Base-by-base conservation (phyloP, 2,113 vertebrate genomes). In the Ranitomeya variabilis region DNA sequence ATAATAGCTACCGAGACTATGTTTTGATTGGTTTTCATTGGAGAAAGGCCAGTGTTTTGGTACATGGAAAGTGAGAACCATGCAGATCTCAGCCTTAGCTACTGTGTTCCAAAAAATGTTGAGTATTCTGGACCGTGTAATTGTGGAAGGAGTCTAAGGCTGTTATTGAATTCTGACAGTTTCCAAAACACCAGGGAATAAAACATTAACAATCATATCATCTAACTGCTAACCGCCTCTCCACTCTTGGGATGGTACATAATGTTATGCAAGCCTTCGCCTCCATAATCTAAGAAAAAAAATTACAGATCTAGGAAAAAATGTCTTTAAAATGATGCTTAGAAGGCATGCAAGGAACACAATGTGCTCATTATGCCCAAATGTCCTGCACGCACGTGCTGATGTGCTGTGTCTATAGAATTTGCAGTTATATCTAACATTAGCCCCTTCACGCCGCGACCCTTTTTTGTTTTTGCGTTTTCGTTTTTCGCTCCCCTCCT, bases 11-110 rank as follows among this genome's bases (percentile, higher is more conserved):
- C 87, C 67, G 80, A 73, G 69, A 19, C 54, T 77, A n/a, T 76
- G 87, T 83, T 88, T 83, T 88, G 57, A 76, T 88, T 88, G 87
- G 87, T 88, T 88, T 83, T 88, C 26, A 64, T 74, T 88, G 87
- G 87, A 88, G 57, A 26, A 55, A 54, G 66, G 81, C 87, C 87
- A 88, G 87, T 88, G 57, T 88, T 88, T 88, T 88, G 71, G 87
- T 88, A 88, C 80, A 88, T 88, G 80, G 71, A 77, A 88, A 88
- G 80, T 76, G 80, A 83, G 71, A 26, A 76, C 59, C 45, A 62
- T 66, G 86, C 59, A 64, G 80, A 69, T 54, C 66, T 77, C 80
- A 83, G 55, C 71, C 69, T 37, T 83, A 77, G 83, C 87, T 88
- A 83, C 80, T 77, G 80, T 88, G 83, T 88, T 88, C 87, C 87